Evolutionary conservation across 2,888 invertebrate species (phyloP).

Genomic region (Branchipolynoe longqiensis): DNA sequence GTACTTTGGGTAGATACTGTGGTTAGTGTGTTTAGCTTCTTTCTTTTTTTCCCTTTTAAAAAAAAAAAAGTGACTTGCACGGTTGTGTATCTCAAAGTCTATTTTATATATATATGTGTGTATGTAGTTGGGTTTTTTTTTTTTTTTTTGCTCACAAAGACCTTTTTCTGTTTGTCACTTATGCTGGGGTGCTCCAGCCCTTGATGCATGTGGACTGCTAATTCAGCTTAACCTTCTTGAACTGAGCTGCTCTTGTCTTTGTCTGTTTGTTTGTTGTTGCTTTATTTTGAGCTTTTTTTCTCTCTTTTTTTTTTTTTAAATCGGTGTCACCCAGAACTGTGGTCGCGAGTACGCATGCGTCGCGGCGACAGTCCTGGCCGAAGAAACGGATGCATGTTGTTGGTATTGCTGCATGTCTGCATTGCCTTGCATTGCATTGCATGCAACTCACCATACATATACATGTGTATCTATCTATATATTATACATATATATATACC

Average conservation of each 20-base stretch:
- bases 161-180: too few species aligned
- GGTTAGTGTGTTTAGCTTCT: slow-evolving; percentile 50
- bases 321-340: slow-evolving; percentile 2
- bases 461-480: slow-evolving; percentile 14
- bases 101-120: background rate
- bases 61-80: slow-evolving; percentile 17
- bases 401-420: slow-evolving; percentile 27
- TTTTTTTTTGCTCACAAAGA: too few species aligned
- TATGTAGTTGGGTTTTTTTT: too few species aligned
- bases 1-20: background rate
- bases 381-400: slow-evolving; percentile 10
- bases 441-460: slow-evolving; percentile 18
- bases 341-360: background rate
- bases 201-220: slow-evolving; percentile 10
- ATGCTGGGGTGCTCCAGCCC: slow-evolving; percentile 46
- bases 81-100: background rate
- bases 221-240: slow-evolving; percentile 2
- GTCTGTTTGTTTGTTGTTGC: too few species aligned
- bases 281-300: too few species aligned
- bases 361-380: slow-evolving; percentile 11
- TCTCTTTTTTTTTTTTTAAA: too few species aligned
- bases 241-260: slow-evolving; percentile 44
- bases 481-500: too few species aligned
- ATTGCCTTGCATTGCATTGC: slow-evolving; percentile 55
- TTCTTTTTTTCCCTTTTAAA: too few species aligned